Evolutionary conservation across 2,888 invertebrate species (phyloP).

Genomic region (Tanaodytes sp.): DNA sequence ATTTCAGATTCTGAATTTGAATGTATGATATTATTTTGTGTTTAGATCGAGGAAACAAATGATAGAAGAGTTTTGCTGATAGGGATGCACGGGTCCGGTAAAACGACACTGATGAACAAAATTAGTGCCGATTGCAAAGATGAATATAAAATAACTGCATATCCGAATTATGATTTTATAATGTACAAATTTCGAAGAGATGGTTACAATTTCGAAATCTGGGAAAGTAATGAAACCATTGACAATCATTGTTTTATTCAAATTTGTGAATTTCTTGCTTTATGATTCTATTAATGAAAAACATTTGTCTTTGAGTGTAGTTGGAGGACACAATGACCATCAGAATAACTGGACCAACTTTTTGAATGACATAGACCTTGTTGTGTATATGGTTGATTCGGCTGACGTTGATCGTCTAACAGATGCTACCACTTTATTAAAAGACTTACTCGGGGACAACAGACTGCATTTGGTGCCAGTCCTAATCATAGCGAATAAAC

Average conservation of each 20-base stretch:
- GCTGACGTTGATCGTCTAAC: constrained; percentile 66
- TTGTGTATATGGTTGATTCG: constrained; percentile 72
- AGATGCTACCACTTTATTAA: constrained; percentile 66
- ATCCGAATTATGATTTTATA: constrained; percentile 68
- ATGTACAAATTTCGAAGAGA: constrained; percentile 67
- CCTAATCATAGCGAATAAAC: constrained; percentile 71
- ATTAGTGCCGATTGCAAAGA: constrained; percentile 62
- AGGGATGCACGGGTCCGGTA: constrained; percentile 71
- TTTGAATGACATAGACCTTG: constrained; percentile 71
- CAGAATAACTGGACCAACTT: constrained; percentile 71
- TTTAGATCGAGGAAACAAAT: constrained; percentile 69
- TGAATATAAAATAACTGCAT: constrained; percentile 61
- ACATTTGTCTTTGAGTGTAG: too few relatives aligned
- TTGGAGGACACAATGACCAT: constrained; percentile 68
- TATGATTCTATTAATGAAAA: neutral
- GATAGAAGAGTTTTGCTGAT: constrained; percentile 70
- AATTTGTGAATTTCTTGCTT: too few relatives aligned
- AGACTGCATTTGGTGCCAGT: constrained; percentile 70
- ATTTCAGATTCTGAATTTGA: too few relatives aligned
- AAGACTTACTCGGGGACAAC: constrained; percentile 69
- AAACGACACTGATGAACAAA: constrained; percentile 71
- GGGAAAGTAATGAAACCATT: constrained; percentile 72
- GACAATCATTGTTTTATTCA: too few relatives aligned
- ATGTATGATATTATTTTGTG: too few relatives aligned
- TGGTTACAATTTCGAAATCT: constrained; percentile 65